Evolutionary conservation across 2,113 vertebrate genomes (phyloP).

Genomic region (Chlamydotis undulata): DNA sequence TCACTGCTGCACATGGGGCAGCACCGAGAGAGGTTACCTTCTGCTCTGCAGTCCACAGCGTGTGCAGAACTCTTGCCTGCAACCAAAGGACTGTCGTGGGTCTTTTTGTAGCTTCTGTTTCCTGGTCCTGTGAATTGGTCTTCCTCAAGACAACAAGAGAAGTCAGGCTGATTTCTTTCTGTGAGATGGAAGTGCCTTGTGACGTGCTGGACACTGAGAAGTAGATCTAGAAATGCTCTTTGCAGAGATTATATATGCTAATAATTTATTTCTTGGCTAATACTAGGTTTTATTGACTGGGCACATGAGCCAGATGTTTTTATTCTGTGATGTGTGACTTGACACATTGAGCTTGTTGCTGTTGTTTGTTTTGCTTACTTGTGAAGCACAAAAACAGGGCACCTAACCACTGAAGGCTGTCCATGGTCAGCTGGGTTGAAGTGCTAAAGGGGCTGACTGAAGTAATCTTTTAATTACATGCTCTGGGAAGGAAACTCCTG

Average conservation of each 20-base stretch:
- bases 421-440: background rate
- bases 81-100: too few relatives aligned
- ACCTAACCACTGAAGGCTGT: background rate
- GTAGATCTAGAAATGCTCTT: background rate
- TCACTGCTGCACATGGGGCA: accelerated
- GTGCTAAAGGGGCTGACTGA: background rate
- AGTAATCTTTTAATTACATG: background rate
- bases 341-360: background rate
- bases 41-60: background rate
- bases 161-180: background rate
- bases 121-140: background rate
- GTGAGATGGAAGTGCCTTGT: background rate
- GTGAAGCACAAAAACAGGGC: background rate
- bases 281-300: background rate
- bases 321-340: background rate
- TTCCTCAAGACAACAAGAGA: background rate
- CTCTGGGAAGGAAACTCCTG: background rate
- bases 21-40: background rate
- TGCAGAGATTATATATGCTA: background rate
- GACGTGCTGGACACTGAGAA: background rate
- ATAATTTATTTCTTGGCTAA: background rate
- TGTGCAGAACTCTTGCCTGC: background rate
- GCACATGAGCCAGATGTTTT: background rate
- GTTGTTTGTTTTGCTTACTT: background rate
- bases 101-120: background rate